phyloP scores from a whole-genome alignment of 2,888 invertebrate species.

The Xanthia icteritia region DNA sequence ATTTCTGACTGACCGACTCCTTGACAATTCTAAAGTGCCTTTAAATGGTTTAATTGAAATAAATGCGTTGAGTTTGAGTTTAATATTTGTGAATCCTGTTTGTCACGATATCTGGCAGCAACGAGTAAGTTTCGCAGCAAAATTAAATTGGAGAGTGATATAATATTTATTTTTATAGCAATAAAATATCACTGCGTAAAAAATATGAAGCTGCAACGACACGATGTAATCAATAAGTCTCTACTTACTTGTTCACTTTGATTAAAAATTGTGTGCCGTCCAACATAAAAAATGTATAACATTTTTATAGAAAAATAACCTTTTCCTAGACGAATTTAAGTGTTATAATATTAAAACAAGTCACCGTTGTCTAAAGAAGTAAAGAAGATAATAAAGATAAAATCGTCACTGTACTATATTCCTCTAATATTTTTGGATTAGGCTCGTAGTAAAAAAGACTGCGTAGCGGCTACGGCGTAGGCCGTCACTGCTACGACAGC shows the following conservation, averaged over 20 bases:
- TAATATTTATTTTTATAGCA: constrained; percentile 41
- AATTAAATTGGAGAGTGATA: constrained; percentile 26
- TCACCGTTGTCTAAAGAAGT: background rate
- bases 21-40: too few relatives aligned
- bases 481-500: constrained; percentile 13
- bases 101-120: background rate
- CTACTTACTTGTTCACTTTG: constrained; percentile 19
- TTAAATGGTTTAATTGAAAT: too few relatives aligned
- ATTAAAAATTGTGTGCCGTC: constrained; percentile 12
- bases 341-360: background rate
- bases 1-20: too few relatives aligned
- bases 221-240: constrained; percentile 26
- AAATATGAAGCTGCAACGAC: constrained; percentile 22
- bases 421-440: background rate
- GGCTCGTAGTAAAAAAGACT: background rate
- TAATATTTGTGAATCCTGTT: background rate
- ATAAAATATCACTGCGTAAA: constrained; percentile 32
- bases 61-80: too few relatives aligned
- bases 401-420: background rate
- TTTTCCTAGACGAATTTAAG: background rate
- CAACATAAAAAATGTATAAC: background rate
- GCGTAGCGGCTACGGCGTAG: constrained; percentile 26
- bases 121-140: background rate
- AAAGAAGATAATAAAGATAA: background rate
- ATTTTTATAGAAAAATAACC: background rate